Evolutionary conservation across 2,113 vertebrate species (phyloP).

Genomic region (Gallinago paraguaiae): DNA sequence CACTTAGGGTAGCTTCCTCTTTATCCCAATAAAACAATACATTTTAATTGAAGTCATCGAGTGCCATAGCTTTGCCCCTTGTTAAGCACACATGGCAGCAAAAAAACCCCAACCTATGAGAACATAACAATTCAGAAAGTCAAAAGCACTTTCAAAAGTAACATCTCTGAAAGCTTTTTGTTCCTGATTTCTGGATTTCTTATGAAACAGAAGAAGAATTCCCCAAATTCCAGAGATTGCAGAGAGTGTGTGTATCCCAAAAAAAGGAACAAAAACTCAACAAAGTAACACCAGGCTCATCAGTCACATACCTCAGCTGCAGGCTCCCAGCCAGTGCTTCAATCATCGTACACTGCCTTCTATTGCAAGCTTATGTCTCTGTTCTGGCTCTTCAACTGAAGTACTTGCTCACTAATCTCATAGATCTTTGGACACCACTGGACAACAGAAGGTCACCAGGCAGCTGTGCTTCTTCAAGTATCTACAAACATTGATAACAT

Average conservation of each 20-base stretch:
- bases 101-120: background rate
- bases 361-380: background rate
- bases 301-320: background rate
- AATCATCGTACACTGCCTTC: rapidly evolving
- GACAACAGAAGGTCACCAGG: background rate
- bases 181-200: background rate
- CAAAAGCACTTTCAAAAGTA: background rate
- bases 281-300: background rate
- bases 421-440: background rate
- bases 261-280: too few species aligned
- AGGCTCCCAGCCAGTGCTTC: background rate
- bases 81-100: background rate
- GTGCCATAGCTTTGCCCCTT: background rate
- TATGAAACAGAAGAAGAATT: background rate
- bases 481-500: background rate
- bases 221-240: background rate
- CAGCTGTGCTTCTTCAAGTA: background rate
- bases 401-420: background rate
- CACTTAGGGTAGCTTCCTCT: background rate
- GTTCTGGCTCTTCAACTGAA: background rate
- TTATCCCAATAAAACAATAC: background rate
- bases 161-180: background rate
- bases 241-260: too few species aligned
- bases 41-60: background rate
- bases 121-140: background rate